Percentiles rank a stretch among this genome's conserved stretches.
Conservation (phyloP, 2,797 vertebrate species). For the Cephalopachus bancanus region DNA sequence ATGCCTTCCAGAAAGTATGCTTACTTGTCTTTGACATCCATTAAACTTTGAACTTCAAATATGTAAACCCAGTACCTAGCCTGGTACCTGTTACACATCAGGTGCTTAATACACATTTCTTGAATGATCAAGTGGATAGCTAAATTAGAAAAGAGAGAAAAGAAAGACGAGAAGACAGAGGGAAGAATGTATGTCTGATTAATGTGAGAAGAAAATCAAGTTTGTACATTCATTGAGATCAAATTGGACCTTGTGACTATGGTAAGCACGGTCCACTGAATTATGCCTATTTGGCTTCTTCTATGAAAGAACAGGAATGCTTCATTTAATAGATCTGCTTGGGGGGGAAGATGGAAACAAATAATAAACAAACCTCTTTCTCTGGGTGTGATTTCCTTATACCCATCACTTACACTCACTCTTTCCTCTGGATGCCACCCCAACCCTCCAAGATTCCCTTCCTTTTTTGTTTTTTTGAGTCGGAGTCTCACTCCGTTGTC, state of each 20-base stretch:
- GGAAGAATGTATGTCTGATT: background rate
- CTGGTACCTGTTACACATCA: background rate
- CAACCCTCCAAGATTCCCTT: background rate
- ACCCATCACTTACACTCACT: background rate
- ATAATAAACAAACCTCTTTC: background rate
- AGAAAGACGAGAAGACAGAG: background rate
- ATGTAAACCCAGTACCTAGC: background rate
- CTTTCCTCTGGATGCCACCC: background rate
- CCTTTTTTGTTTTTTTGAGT: background rate
- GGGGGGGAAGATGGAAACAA: background rate
- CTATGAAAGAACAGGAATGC: background rate
- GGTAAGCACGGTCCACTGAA: background rate
- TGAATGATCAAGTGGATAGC: background rate
- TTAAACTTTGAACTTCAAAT: conserved; percentile 14
- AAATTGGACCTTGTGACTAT: background rate
- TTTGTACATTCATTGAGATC: background rate
- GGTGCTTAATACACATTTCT: background rate
- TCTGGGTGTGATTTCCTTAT: background rate
- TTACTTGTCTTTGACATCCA: conserved; percentile 4
- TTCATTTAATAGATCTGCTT: conserved; percentile 25
- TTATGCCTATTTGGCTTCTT: background rate
- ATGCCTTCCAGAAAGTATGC: background rate
- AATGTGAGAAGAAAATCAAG: background rate
- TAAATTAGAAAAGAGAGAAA: background rate
- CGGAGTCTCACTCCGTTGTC: too few species aligned